Evolutionary conservation across 2,888 invertebrate species (phyloP), one percentile per base, ranked within the genome.

Genomic region (Leucania comma): DNA sequence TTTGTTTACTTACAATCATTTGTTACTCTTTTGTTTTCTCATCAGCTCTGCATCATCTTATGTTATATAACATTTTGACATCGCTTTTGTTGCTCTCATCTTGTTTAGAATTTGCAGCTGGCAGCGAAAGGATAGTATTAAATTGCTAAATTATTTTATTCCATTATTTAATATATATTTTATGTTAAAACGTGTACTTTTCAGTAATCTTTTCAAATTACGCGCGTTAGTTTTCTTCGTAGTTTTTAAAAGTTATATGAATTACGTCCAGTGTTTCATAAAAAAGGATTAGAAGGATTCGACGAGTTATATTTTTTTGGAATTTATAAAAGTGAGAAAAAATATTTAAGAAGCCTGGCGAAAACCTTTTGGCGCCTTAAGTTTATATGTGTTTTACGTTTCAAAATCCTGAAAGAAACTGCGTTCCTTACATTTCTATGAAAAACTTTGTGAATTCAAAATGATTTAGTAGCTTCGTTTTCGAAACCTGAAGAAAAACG

Each of bases 61-160:
- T 75, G 88, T 93, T 92, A 91, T 90, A 90, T 92, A 91, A 92
- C 88, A 87, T 84, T 87, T 82, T 85, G 77, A 80, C 84, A 68
- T 71, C 56, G 75, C 85, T 85, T 87, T 79, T 76, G 75, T 80
- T 84, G 81, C 81, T 80, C 72, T 78, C 75, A 78, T 65, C 58
- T 78, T 75, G 64, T 59, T 71, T 58, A 69, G 56, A 76, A 81
- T 80, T 80, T 81, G 69, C 81, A 72, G 85, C 86, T 82, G 77
- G 86, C 86, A 74, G 74, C 75, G 68, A 70, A 54, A 29, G 58
- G 61, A 58, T 67, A 75, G 22, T 20, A 38, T 20, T 48, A 17
- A 24, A 64, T 51, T 70, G 66, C 35, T 38, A 67, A 35, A 61
- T 62, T 35, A 50, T 10, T 59, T 59, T 50, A 29, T 32, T 38